Base-by-base conservation (phyloP, 2,888 invertebrate species). In the Pycnomerus fuliginosus region DNA sequence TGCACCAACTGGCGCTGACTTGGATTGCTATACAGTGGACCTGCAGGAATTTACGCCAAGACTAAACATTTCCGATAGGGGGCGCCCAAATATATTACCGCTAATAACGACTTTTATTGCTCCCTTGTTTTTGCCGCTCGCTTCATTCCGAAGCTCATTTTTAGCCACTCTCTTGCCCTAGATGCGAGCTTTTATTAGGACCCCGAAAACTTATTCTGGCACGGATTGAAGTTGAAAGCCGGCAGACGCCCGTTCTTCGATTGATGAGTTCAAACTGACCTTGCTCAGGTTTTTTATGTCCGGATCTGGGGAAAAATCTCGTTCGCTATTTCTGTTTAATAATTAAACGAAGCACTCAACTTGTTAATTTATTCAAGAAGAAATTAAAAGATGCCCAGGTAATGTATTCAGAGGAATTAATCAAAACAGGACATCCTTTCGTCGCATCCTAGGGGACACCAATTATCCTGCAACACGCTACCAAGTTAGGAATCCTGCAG, bases 1-100 rank as follows among this genome's bases (percentile, higher is more conserved):
- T 60, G 62, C 61, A 57, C 67, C 69, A 68, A 68, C 67, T 69
- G 69, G 53, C 58, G 62, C 64, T 67, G 69, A 69, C 69, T 69
- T 61, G 62, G 65, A 69, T 67, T 65, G 66, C 66, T 50, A 54
- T 56, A 52, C 52, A 54, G 68, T 68, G 65, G 64, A 68, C 66
- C 66, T 55, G 51, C 52, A 47, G 50, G 60, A 57, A 67, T 68
- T 65, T 67, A 67, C 64, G 62, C 58, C 53, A 53, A 55, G 64
- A 62, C 64, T 64, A 65, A 67, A 66, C 65, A 65, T 64, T 64
- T 60, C 58, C 55, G 54, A 55, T 59, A 53, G 50, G 50, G 56
- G 54, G 53, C 38, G 53, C 56, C 48, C 47, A 52, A 55, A 60
- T 57, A 60, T 60, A 60, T 57, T 52, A 49, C 55, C 44, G 46